Conservation (phyloP, 2,113 vertebrate species). For the Rhea americana region DNA sequence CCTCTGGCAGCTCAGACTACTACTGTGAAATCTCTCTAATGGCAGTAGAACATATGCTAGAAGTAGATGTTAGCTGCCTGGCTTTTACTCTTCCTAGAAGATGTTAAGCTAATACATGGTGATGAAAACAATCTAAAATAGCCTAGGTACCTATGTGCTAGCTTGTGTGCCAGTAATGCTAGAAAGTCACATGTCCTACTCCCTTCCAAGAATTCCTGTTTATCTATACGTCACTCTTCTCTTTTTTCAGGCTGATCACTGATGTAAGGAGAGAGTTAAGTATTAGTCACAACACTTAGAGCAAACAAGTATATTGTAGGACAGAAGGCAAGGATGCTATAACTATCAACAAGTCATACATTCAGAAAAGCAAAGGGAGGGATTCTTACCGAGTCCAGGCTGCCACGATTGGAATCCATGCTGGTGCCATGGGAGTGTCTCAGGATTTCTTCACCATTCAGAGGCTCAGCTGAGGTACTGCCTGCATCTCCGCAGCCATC, state of each 20-base stretch:
- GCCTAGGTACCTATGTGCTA: not conserved
- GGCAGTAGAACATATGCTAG: not conserved
- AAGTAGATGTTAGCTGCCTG: not conserved
- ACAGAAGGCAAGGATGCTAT: not conserved
- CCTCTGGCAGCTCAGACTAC: not conserved
- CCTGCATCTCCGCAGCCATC: conserved; percentile 81
- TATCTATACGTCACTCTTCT: not conserved
- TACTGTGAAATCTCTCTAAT: not conserved
- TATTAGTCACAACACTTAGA: not conserved
- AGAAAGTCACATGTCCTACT: not conserved
- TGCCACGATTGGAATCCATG: conserved; percentile 86
- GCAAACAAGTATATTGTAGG: not conserved
- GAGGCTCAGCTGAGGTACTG: conserved; percentile 78
- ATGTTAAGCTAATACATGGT: not conserved
- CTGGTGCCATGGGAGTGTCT: conserved; percentile 87
- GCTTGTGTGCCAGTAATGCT: not conserved
- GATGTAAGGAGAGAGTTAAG: not conserved
- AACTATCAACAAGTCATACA: not conserved
- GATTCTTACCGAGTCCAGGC: conserved; percentile 88
- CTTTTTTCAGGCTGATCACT: not conserved
- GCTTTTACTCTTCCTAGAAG: not conserved
- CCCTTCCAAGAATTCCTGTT: not conserved
- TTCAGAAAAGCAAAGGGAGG: not conserved
- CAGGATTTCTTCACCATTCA: conserved; percentile 78
- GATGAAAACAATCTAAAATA: not conserved